Evolutionary conservation across 2,797 vertebrate species (phyloP), one percentile per base, ranked within the genome.

Genomic region (Buceros bicornis): DNA sequence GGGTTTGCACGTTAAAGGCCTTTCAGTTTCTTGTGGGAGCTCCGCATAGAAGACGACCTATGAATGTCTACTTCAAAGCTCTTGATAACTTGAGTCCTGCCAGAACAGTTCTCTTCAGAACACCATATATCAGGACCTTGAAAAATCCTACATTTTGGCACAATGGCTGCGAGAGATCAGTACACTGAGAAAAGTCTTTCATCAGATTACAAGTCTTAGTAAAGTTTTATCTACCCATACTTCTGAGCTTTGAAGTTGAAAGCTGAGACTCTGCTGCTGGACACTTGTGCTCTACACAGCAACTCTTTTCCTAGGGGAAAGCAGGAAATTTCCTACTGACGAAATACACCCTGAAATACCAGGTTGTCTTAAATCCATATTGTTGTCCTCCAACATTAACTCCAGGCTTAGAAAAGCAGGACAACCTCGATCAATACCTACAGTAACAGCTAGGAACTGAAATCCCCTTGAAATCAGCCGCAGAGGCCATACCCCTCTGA

Each of bases 111-210:
- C 28, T 16, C 18, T 69, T 35, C 47, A 80, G 43, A 82, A 77
- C 14, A 77, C 13, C 6, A 53, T 79, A 0, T 18, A 29, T 40
- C 24, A 56, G 11, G 50, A 60, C 25, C n/a, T 22, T 79, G 35
- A 42, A 73, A 89, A 90, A 16, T 17, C 5, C 28, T 6, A 0
- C 29, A 10, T 90, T 91, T 83, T 76, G 64, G 8, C 31, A 56
- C 0, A 0, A 21, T 40, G 37, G 3, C 42, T 31, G 6, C 24
- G 70, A 56, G 62, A 51, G 22, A 21, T 65, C 22, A 43, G 10
- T 21, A 8, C 31, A 58, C 40, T 64, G 48, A 81, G 37, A 80
- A 87, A 54, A 22, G 16, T 28, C 25, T 79, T 84, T 66, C 10
- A 11, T 90, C 53, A 83, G 11, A 31, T 61, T 57, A 45, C 29